A percentile compares a stretch with the other conserved stretches of the same genome.
phyloP scores from a whole-genome alignment of 2,888 invertebrate genomes.

The Trimorus sp. region DNA sequence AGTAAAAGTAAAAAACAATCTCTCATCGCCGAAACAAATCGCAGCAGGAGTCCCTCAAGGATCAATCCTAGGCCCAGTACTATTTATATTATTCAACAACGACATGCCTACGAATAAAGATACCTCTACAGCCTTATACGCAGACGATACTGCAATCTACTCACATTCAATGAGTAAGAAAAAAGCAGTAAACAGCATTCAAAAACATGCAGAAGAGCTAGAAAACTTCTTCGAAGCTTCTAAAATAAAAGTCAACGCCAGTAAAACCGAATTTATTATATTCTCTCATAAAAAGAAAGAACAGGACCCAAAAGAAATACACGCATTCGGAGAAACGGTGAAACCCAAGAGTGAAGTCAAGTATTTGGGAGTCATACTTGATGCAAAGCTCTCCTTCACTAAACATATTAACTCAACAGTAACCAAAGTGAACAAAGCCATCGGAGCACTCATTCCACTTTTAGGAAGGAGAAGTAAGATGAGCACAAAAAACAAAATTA shows the following conservation, averaged over 20 bases:
- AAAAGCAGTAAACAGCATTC: constrained; percentile 13
- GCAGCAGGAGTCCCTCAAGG: no score
- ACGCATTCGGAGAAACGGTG: constrained; percentile 19
- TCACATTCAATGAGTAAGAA: no score
- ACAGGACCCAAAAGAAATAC: no score
- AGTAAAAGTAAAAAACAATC: no score
- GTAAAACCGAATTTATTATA: constrained; percentile 58
- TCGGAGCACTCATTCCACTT: constrained; percentile 48
- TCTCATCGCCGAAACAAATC: no score
- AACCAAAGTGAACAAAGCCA: constrained; percentile 36
- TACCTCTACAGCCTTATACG: no score
- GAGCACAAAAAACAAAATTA: constrained; percentile 61
- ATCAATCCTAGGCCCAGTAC: no score
- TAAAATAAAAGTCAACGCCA: constrained; percentile 57
- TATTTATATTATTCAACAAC: no score
- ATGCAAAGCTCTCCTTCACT: constrained; percentile 61
- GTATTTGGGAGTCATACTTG: constrained; percentile 68
- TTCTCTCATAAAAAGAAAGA: constrained; percentile 49
- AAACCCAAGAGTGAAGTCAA: constrained; percentile 47
- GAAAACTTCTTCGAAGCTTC: constrained; percentile 31
- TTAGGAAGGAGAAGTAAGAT: constrained; percentile 29
- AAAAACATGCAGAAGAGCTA: constrained; percentile 17
- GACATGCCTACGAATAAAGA: no score
- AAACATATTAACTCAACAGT: constrained; percentile 49
- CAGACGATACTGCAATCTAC: no score